These are phyloP conservation scores for Zaprionus lachaisei DNA, from an alignment of 1,140 invertebrate species.

Conservation along the genomic window DNA sequence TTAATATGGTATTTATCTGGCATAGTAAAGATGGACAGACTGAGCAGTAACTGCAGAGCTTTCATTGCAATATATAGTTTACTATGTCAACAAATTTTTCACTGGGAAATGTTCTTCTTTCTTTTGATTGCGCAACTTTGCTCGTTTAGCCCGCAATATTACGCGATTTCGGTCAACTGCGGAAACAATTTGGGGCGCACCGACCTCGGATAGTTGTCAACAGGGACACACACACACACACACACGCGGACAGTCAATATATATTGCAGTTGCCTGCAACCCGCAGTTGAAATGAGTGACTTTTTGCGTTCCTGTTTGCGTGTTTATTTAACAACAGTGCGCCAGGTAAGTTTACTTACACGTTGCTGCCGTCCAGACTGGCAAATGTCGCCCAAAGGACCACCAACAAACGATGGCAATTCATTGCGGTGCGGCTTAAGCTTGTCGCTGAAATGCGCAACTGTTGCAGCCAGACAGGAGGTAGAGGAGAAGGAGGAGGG, in stretches of 20 bases:
- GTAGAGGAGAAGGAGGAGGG: not conserved
- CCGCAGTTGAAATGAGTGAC: slow-evolving; percentile 54
- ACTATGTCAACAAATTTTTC: not conserved
- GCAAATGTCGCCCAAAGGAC: slow-evolving; percentile 55
- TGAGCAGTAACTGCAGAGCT: not conserved
- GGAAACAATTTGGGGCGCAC: slow-evolving; percentile 44
- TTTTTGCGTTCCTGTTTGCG: slow-evolving; percentile 49
- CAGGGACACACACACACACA: slow-evolving; percentile 9
- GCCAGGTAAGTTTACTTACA: slow-evolving; percentile 62
- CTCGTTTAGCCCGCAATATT: slow-evolving; percentile 14
- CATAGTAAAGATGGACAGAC: not conserved
- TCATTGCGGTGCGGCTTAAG: slow-evolving; percentile 68
- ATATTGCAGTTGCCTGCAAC: slow-evolving; percentile 39
- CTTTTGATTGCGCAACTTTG: slow-evolving; percentile 24
- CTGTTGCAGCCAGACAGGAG: slow-evolving; percentile 29
- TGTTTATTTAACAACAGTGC: slow-evolving; percentile 71
- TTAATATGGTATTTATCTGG: too few relatives aligned
- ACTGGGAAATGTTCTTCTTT: not conserved
- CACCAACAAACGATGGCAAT: slow-evolving; percentile 75
- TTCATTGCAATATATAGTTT: not conserved
- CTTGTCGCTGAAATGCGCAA: slow-evolving; percentile 69
- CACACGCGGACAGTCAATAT: slow-evolving; percentile 42
- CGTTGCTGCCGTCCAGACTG: slow-evolving; percentile 15
- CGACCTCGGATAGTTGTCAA: slow-evolving; percentile 21
- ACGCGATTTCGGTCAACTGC: slow-evolving; percentile 13